Evolutionary conservation across 2,888 invertebrate species (phyloP), one percentile per base, ranked within the genome.

Genomic region (Plagiodera versicolora): DNA sequence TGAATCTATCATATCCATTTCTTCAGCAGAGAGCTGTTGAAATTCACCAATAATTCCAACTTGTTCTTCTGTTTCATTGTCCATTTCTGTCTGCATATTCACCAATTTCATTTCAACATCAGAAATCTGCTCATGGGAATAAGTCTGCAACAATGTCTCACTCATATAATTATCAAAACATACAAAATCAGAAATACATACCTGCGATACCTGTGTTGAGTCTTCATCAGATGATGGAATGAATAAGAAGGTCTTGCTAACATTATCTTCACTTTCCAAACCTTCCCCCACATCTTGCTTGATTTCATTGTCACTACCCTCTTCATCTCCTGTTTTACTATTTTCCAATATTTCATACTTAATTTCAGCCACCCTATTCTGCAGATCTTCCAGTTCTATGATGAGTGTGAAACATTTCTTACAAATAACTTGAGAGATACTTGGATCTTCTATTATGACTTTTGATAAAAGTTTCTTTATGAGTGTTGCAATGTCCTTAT

Each of bases 321-420:
- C 63, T n/a, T 67, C 70, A 48, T 75, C 72, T 56, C 75, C 76
- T 44, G 74, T 76, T 3, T 81, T 67, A 5, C 82, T 54, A 68
- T 80, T 83, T n/a, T 75, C 78, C 30, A 79, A 75, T n/a, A 87
- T 73, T 68, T 86, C 84, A 48, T 75, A 68, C 69, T 83, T 85
- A 9, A 86, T 78, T 69, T 84, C 82, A 4, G 75, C 72, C 59
- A 85, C 56, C 75, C 84, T 70, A 18, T 76, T 79, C 73, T 86
- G 83, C 45, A 87, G 74, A 56, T 84, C 83, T 63, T 88, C 87
- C 66, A 86, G 85, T 77, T 90, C 89, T 17, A 84, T 80, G 51
- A 87, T 83, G 6, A 84, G 72, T 72, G 86, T 85, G 67, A 82
- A 85, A 74, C 91, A 91, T 69, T 88, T 89, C 73, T 86, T 87